These are phyloP conservation scores for Cyanoramphus novaezelandiae DNA, from an alignment of 2,113 vertebrate genomes.

Conservation along the genomic window DNA sequence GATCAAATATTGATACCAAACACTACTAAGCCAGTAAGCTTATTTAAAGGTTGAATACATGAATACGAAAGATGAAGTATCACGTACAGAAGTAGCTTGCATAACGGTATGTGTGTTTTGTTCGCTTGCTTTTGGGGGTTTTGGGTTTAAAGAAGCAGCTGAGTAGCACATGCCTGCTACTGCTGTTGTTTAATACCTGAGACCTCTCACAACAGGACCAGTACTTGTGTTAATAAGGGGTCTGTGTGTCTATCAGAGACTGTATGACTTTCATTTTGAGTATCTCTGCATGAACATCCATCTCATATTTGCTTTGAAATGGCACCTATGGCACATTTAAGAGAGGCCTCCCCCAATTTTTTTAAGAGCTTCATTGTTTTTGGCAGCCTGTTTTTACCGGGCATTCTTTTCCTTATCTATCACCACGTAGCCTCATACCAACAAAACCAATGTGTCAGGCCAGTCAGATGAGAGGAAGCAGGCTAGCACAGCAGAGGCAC, in stretches of 20 bases:
- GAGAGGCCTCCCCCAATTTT: not conserved
- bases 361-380: not conserved
- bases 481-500: not conserved
- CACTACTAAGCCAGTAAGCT: not conserved
- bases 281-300: not conserved
- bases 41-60: not conserved
- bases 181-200: not conserved
- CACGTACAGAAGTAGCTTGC: not conserved
- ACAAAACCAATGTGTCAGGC: not conserved
- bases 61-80: not conserved
- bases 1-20: not conserved
- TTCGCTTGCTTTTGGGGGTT: not conserved
- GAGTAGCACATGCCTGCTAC: not conserved
- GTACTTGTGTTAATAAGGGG: not conserved
- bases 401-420: not conserved
- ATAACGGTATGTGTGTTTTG: not conserved
- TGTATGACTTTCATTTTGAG: accelerated
- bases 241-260: accelerated
- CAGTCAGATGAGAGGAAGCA: not conserved
- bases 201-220: not conserved
- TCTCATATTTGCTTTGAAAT: not conserved
- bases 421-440: accelerated
- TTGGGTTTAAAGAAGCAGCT: not conserved
- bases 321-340: not conserved
- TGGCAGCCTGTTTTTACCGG: not conserved